A percentile compares a stretch with the other conserved stretches of the same genome.
These are phyloP conservation scores for Uropsilus gracilis DNA, from an alignment of 2,113 vertebrate genomes.

Conservation along the genomic window DNA sequence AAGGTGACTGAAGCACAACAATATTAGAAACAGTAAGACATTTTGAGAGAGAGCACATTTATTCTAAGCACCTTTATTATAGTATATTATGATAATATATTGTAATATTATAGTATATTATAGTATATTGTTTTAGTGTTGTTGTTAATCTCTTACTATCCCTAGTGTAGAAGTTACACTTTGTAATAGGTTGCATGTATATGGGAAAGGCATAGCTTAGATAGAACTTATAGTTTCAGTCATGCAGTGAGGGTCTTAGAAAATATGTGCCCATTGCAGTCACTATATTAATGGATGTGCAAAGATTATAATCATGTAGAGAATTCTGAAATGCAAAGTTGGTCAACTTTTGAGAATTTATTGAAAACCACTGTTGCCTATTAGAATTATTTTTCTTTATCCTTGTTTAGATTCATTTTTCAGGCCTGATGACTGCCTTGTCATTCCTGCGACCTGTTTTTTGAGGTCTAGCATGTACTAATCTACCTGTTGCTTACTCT, in stretches of 20 bases:
- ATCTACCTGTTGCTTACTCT: not conserved
- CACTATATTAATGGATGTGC: not conserved
- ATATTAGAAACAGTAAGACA: not conserved
- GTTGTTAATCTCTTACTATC: not conserved
- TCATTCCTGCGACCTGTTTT: not conserved
- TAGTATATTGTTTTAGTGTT: not conserved
- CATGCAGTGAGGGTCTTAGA: not conserved
- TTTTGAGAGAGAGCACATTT: not conserved
- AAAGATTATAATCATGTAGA: not conserved
- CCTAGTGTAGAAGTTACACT: not conserved
- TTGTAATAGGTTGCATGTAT: not conserved
- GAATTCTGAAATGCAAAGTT: not conserved
- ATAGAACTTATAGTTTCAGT: not conserved
- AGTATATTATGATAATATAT: not conserved
- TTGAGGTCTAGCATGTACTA: not conserved
- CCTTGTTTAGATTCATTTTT: not conserved
- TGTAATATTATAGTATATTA: not conserved
- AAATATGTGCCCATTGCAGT: not conserved
- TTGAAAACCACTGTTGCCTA: not conserved
- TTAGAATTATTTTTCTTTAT: not conserved
- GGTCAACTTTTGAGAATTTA: not conserved
- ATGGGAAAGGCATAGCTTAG: not conserved
- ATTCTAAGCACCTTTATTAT: not conserved
- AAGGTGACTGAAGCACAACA: too few relatives aligned
- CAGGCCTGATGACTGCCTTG: not conserved